Evolutionary conservation across 2,113 vertebrate species (phyloP).

Genomic region (Gopherus flavomarginatus): DNA sequence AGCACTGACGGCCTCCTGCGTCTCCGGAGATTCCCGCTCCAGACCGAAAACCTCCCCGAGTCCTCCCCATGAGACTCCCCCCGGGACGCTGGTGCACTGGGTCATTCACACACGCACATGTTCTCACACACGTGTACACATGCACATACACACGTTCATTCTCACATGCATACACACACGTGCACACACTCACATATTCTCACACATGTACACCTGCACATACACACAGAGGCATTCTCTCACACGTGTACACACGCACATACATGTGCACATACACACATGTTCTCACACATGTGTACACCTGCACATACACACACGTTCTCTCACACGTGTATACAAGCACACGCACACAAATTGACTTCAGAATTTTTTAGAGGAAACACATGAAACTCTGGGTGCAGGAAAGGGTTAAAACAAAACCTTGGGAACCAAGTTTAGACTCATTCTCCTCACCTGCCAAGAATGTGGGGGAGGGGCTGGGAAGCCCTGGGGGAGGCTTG

Average conservation of each 20-base stretch:
- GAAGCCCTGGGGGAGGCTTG: background rate
- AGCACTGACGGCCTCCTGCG: too few species aligned
- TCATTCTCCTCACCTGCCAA: background rate
- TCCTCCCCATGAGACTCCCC: too few species aligned
- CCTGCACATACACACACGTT: too few species aligned
- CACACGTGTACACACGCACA: background rate
- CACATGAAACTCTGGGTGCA: rapidly evolving
- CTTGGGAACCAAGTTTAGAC: background rate
- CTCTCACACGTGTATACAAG: conserved; percentile 5
- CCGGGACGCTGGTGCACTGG: too few species aligned
- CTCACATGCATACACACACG: too few species aligned
- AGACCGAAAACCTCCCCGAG: too few species aligned
- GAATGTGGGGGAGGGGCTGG: background rate
- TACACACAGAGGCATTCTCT: background rate
- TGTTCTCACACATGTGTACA: too few species aligned
- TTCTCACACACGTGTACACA: background rate
- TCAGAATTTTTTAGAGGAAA: background rate
- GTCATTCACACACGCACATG: background rate
- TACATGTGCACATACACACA: too few species aligned
- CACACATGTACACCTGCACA: too few species aligned
- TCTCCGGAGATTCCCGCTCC: too few species aligned
- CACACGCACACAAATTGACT: background rate
- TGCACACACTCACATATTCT: too few species aligned
- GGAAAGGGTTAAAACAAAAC: background rate
- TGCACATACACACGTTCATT: too few species aligned